Conservation (phyloP, 2,888 invertebrate species). For the Malthinus flaveolus region DNA sequence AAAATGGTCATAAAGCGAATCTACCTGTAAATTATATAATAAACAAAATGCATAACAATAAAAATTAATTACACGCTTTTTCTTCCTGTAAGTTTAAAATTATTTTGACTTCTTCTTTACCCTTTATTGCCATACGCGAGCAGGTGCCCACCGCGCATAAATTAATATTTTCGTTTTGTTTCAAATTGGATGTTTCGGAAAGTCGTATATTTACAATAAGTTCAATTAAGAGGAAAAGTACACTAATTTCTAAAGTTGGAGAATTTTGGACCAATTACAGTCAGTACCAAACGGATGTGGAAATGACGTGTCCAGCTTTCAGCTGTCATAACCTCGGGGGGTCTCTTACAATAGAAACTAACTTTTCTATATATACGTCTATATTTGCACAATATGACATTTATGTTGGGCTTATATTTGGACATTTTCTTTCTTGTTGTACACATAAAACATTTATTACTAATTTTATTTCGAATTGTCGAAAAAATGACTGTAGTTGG, state of each 20-base stretch:
- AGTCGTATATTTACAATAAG: too few species aligned
- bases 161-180: too few species aligned
- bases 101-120: background rate
- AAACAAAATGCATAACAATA: background rate
- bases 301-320: slow-evolving; percentile 33
- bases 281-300: slow-evolving; percentile 30
- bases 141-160: too few species aligned
- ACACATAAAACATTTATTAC: background rate
- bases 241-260: slow-evolving; percentile 15
- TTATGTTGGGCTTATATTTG: slow-evolving; percentile 27
- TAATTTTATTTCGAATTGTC: background rate
- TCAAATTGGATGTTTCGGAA: too few species aligned
- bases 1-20: slow-evolving; percentile 3
- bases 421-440: background rate
- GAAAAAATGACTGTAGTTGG: too few species aligned
- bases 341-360: slow-evolving; percentile 27
- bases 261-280: slow-evolving; percentile 30
- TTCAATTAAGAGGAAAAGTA: background rate
- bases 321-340: slow-evolving; percentile 28
- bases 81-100: background rate
- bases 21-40: background rate
- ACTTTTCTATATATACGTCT: slow-evolving; percentile 9
- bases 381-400: slow-evolving; percentile 28
- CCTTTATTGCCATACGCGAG: background rate
- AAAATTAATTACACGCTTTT: background rate